Evolutionary conservation across 2,888 invertebrate genomes (phyloP), one percentile per base, ranked within the genome.

Genomic region (Pachliopta kotzebuea): DNA sequence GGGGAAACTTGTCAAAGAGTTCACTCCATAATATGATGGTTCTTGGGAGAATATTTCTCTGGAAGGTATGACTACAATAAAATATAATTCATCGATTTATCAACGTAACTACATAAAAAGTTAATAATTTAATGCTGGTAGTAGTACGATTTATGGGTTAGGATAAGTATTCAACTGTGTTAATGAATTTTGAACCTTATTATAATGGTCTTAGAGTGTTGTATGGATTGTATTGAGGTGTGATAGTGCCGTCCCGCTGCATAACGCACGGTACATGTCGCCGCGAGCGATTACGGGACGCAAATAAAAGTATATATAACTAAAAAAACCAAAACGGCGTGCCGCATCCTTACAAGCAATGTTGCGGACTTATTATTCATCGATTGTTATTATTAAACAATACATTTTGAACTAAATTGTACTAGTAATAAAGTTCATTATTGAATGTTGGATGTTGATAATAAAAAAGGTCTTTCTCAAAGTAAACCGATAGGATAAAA

Each of bases 221-320:
- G 55, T 29, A 60, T 26, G 1, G 42, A 37, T 21, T 65, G 52
- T 26, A 56, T 8, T 56, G 23, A n/a, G 23, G 55, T 6, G 24
- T 21, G 62, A 59, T 49, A 56, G 55, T 31, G 63, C 49, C 50
- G n/a, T 56, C 53, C 21, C 73, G 72, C 75, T 74, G 80, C 84
- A 85, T 84, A 85, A 79, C 72, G 81, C 84, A 85, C 85, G 72
- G 72, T 78, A 82, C 83, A 80, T 83, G 84, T 82, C 75, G 62
- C 60, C 42, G 77, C 70, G 71, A 79, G 79, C 77, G 77, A 79
- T 77, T 80, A 79, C 71, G 75, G 67, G 73, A 75, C 73, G 75
- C 76, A 72, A 76, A 77, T 77, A 77, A 78, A 76, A 81, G 26
- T 31, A 57, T 53, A 31, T 0, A 9, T 11, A 37, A 37, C 11